Percentiles rank a stretch among this genome's conserved stretches.
These are phyloP conservation scores for Hyphantria cunea DNA, from an alignment of 1,140 invertebrate genomes.

Conservation along the genomic window DNA sequence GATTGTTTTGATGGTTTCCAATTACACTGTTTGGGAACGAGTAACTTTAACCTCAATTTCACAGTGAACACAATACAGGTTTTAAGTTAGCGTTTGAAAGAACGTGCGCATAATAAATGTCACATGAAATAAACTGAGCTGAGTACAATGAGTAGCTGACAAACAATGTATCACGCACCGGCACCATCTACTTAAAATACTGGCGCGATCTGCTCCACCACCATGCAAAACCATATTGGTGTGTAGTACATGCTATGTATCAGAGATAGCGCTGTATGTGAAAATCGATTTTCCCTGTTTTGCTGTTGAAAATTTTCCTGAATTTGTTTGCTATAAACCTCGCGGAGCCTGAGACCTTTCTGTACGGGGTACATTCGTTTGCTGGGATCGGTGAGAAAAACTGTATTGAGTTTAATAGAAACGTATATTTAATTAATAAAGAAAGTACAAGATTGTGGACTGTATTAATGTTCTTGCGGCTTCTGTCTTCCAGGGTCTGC, in stretches of 20 bases:
- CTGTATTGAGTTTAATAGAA: too few species aligned
- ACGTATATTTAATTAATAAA: too few species aligned
- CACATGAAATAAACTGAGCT: slow-evolving; percentile 39
- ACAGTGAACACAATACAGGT: slow-evolving; percentile 27
- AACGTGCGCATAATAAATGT: slow-evolving; percentile 17
- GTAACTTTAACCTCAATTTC: slow-evolving; percentile 15
- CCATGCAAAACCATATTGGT: too few species aligned
- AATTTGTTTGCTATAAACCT: too few species aligned
- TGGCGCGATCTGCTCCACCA: too few species aligned
- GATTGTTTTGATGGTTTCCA: slow-evolving; percentile 19
- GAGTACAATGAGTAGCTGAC: slow-evolving; percentile 38
- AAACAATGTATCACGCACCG: slow-evolving; percentile 37
- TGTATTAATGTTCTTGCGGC: too few species aligned
- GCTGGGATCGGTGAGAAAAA: too few species aligned
- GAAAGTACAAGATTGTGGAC: too few species aligned
- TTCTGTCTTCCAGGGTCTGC: too few species aligned
- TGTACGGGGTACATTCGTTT: too few species aligned
- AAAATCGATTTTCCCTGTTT: slow-evolving; percentile 20
- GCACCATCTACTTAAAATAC: slow-evolving; percentile 19
- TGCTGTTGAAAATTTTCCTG: slow-evolving; percentile 10
- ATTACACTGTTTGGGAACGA: too few species aligned
- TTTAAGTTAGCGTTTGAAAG: slow-evolving; percentile 8
- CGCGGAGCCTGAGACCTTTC: too few species aligned
- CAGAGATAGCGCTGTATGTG: slow-evolving; percentile 21
- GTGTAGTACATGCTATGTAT: slow-evolving; percentile 16